phyloP scores from a whole-genome alignment of 2,888 invertebrate genomes.

The Timandra comae region DNA sequence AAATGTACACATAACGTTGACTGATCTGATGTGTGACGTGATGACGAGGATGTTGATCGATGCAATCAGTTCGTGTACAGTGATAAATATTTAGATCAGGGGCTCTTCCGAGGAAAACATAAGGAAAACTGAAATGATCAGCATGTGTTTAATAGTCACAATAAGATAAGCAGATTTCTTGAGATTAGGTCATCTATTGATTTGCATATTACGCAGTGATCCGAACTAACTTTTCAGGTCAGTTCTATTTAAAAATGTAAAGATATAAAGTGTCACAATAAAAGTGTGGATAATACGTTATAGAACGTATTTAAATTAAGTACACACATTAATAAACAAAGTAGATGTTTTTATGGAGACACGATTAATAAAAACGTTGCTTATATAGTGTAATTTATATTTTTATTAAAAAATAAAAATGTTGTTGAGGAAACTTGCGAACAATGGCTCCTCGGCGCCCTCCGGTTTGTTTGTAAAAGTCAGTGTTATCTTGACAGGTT shows the following conservation, averaged over 20 bases:
- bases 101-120: constrained; percentile 20
- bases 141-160: not conserved
- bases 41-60: constrained; percentile 36
- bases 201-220: too few relatives aligned
- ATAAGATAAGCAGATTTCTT: not conserved
- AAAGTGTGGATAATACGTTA: too few relatives aligned
- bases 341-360: too few relatives aligned
- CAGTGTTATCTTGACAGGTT: constrained; percentile 68
- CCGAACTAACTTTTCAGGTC: too few relatives aligned
- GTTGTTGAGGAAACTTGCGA: constrained; percentile 34
- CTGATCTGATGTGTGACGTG: constrained; percentile 27
- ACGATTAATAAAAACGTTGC: too few relatives aligned
- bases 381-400: too few relatives aligned
- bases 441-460: constrained; percentile 37
- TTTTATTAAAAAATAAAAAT: too few relatives aligned
- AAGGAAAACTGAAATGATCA: constrained; percentile 1
- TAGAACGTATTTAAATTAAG: too few relatives aligned
- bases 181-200: too few relatives aligned
- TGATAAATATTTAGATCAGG: constrained; percentile 33
- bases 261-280: too few relatives aligned
- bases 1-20: constrained; percentile 12
- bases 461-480: constrained; percentile 48
- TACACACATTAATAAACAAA: too few relatives aligned
- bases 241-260: too few relatives aligned
- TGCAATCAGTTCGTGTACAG: constrained; percentile 22